These are phyloP conservation scores for Stegodyphus mimosarum DNA, from an alignment of 1,140 invertebrate species.

Conservation along the genomic window DNA sequence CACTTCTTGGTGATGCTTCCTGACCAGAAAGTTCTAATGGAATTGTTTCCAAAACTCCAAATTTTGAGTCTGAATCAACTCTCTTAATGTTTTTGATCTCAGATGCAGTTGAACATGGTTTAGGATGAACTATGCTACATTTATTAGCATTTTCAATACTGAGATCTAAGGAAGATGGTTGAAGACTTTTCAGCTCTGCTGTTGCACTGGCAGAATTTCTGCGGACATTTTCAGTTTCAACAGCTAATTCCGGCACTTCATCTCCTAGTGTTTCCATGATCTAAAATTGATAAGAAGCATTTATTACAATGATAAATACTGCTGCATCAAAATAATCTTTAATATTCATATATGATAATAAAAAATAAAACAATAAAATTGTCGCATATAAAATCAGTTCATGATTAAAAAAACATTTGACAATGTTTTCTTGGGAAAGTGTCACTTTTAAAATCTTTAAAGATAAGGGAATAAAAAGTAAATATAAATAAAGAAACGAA, in stretches of 20 bases:
- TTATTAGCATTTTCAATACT: neutral
- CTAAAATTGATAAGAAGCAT: neutral
- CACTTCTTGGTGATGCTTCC: neutral
- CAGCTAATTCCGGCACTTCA: slow-evolving; percentile 19
- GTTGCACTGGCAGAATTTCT: neutral
- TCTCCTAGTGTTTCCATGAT: slow-evolving; percentile 10
- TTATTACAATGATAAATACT: no score
- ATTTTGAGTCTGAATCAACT: slow-evolving; percentile 49
- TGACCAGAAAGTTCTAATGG: slow-evolving; percentile 34
- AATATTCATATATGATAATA: no score
- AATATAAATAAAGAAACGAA: no score
- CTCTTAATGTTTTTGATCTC: slow-evolving; percentile 15
- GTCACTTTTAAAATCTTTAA: no score
- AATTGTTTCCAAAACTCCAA: slow-evolving; percentile 54
- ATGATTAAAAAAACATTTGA: no score
- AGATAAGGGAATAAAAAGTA: no score
- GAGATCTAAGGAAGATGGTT: neutral
- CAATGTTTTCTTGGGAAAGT: no score
- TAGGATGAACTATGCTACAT: neutral
- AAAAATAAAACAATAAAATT: no score
- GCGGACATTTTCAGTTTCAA: slow-evolving; percentile 45
- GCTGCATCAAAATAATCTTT: no score
- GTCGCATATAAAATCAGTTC: no score
- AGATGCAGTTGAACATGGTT: neutral
- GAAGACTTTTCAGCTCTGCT: neutral